Evolutionary conservation across 2,888 invertebrate genomes (phyloP), one percentile per base, ranked within the genome.

Genomic region (Metopia argyrocephala): DNA sequence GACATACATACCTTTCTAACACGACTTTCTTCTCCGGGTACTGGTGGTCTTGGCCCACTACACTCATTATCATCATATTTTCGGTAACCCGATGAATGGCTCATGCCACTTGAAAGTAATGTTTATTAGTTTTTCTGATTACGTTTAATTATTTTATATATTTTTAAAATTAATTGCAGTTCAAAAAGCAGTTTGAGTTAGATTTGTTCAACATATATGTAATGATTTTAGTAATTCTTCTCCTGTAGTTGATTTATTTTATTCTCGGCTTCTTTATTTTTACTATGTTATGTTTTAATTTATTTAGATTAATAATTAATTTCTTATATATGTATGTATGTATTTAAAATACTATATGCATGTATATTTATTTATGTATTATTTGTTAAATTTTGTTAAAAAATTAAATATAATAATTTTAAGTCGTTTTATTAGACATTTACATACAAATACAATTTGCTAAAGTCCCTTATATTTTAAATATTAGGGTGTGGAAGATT

Each of bases 21-120:
- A 80, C 90, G 89, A 86, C 90, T 89, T 89, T 91, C 91, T 90
- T 94, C 94, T 92, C 95, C 96, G 88, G 95, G 94, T 89, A 96
- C 95, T 88, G 96, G 96, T 91, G 96, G 96, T 92, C 96, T 93
- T 90, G 95, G 95, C 85, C 91, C 91, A 89, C 90, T 90, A 88
- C 90, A 89, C 88, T 91, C 91, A 91, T 91, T 90, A 89, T 91
- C 91, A 87, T 90, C 89, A 88, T 88, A 87, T 89, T 90, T 90
- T 84, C 87, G 87, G 83, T 86, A 86, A 85, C 87, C 89, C 86
- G 87, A 88, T 83, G 87, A 86, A 86, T 89, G 90, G 90, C 89
- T 90, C 91, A 91, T 91, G 89, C 90, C 90, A 90, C 88, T 86
- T 82, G 79, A 73, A 84, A 83, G 83, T 69, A 85, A 85, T 85